phyloP scores from a whole-genome alignment of 2,113 vertebrate genomes.

The Ciconia maguari region DNA sequence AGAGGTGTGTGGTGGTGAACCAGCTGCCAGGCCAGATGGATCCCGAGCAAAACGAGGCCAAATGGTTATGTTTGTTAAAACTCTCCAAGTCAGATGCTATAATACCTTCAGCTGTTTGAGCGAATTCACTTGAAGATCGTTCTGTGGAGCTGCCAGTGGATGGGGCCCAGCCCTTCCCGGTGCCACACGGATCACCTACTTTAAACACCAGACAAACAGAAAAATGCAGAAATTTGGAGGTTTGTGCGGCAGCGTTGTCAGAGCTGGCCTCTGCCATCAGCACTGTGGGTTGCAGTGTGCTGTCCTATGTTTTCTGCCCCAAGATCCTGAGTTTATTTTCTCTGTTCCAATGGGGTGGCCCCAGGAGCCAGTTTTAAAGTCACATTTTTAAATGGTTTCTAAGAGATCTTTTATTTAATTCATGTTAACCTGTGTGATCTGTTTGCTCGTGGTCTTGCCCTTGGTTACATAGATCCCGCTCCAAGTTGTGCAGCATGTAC shows the following conservation, averaged over 20 bases:
- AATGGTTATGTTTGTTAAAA: neutral
- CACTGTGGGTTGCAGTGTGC: neutral
- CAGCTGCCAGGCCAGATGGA: neutral
- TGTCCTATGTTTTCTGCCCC: neutral
- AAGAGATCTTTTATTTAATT: neutral
- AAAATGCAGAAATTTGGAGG: fast-evolving
- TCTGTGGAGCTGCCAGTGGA: neutral
- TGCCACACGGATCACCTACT: neutral
- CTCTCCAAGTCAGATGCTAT: neutral
- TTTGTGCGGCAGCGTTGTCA: fast-evolving
- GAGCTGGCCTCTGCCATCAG: neutral
- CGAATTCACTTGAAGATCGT: neutral
- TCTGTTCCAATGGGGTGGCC: neutral
- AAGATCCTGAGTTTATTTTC: neutral
- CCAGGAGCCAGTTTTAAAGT: neutral
- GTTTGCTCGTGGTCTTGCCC: neutral
- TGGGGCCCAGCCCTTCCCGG: fast-evolving
- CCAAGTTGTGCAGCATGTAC: neutral
- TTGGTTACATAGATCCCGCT: neutral
- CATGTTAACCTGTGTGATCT: neutral
- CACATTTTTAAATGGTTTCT: neutral
- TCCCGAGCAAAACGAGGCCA: fast-evolving
- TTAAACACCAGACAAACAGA: neutral
- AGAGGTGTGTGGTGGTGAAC: fast-evolving
- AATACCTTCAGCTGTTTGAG: neutral